These are phyloP conservation scores for Rana temporaria DNA, from an alignment of 2,113 vertebrate species.

Conservation along the genomic window DNA sequence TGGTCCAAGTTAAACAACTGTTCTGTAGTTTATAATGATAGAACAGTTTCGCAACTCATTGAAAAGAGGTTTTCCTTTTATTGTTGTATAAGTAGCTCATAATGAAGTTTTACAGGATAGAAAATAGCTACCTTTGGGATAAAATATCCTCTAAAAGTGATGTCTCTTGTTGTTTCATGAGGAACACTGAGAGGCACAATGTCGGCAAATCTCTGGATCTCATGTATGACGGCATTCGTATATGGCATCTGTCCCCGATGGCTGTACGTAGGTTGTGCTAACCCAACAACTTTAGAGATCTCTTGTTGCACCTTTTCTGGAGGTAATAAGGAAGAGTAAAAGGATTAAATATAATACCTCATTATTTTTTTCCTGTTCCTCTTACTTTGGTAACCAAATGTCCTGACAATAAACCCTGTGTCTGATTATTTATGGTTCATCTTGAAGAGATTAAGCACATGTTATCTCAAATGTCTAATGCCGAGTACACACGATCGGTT, in stretches of 20 bases:
- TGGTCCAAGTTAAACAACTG: too few species aligned
- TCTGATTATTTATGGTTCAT: too few species aligned
- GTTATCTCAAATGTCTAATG: too few species aligned
- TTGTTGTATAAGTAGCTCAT: too few species aligned
- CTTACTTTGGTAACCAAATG: background rate
- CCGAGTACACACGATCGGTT: too few species aligned
- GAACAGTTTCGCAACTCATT: too few species aligned
- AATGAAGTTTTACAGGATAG: too few species aligned
- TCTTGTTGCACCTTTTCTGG: conserved; percentile 58
- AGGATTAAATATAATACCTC: too few species aligned
- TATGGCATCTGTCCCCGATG: conserved; percentile 65
- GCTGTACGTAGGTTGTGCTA: conserved; percentile 48
- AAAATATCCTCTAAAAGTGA: conserved; percentile 67
- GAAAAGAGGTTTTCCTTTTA: too few species aligned
- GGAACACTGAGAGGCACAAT: conserved; percentile 64
- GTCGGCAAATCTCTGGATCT: conserved; percentile 68
- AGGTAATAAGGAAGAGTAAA: background rate
- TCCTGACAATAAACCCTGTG: too few species aligned
- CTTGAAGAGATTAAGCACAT: too few species aligned
- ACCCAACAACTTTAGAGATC: conserved; percentile 65
- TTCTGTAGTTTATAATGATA: background rate
- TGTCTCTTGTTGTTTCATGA: conserved; percentile 63
- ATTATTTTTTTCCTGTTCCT: background rate
- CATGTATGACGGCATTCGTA: conserved; percentile 68
- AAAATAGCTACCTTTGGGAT: conserved; percentile 68